Evolutionary conservation across 2,113 vertebrate species (phyloP).

Genomic region (Gymnogyps californianus): DNA sequence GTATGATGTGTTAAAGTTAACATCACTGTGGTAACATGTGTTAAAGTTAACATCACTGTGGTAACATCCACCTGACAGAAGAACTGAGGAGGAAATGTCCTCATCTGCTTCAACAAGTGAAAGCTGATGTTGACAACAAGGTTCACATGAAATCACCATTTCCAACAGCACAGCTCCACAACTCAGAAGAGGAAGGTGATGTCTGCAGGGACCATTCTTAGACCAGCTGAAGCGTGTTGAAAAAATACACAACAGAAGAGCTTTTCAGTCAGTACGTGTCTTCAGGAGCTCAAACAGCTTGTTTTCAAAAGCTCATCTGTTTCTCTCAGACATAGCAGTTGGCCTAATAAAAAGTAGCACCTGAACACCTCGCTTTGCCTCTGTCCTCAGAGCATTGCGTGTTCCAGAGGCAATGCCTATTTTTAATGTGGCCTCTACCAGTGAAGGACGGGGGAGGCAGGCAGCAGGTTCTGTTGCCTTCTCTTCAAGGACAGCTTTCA

Average conservation of each 20-base stretch:
- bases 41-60: neutral
- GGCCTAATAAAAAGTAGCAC: neutral
- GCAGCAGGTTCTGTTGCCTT: neutral
- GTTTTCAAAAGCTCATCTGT: neutral
- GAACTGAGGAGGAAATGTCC: neutral
- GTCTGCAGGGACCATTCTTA: neutral
- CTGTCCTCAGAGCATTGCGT: neutral
- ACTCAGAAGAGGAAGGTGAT: neutral
- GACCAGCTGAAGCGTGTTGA: neutral
- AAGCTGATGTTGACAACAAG: neutral
- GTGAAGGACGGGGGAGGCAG: neutral
- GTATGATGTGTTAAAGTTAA: neutral
- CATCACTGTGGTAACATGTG: too few species aligned
- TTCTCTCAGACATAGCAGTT: neutral
- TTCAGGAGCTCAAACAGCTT: neutral
- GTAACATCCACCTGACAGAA: neutral
- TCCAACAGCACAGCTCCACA: neutral
- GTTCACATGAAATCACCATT: neutral
- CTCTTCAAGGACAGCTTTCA: neutral
- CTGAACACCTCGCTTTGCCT: neutral
- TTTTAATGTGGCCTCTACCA: neutral
- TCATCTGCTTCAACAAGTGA: neutral
- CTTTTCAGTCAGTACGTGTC: neutral
- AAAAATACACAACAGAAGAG: neutral
- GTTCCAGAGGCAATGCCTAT: neutral